Evolutionary conservation across 2,113 vertebrate species (phyloP).

Genomic region (Columba janthina): DNA sequence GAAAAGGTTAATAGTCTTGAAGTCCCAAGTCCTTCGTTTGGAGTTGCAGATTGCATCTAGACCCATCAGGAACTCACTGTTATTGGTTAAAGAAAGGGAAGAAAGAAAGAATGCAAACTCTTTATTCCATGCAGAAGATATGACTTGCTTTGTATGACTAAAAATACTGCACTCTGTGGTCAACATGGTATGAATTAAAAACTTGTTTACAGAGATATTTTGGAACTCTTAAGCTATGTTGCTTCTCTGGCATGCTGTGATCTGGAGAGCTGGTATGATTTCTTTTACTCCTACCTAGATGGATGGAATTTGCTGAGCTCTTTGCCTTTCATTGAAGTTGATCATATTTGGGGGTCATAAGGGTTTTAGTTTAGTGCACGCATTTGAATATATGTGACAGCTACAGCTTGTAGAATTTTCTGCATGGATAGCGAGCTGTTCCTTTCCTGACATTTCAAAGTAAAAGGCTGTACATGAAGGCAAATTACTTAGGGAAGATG

Average conservation of each 20-base stretch:
- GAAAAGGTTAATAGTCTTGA: not conserved
- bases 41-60: not conserved
- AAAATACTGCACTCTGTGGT: not conserved
- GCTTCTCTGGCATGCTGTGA: not conserved
- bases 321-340: not conserved
- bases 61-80: not conserved
- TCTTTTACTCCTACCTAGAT: not conserved
- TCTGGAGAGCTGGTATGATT: not conserved
- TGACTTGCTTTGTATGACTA: not conserved
- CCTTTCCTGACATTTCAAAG: slow-evolving; percentile 16
- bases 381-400: not conserved
- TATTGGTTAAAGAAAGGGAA: not conserved
- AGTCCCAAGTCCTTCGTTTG: not conserved
- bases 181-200: slow-evolving; percentile 18
- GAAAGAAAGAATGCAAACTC: not conserved
- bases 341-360: not conserved
- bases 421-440: not conserved
- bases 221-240: not conserved
- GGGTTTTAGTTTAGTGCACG: not conserved
- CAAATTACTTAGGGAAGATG: not conserved
- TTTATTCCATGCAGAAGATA: not conserved
- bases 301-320: not conserved
- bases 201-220: slow-evolving; percentile 12
- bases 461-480: not conserved
- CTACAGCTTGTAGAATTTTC: slow-evolving; percentile 37